These are phyloP conservation scores for Planococcus citri DNA, from an alignment of 1,140 invertebrate species.

Conservation along the genomic window DNA sequence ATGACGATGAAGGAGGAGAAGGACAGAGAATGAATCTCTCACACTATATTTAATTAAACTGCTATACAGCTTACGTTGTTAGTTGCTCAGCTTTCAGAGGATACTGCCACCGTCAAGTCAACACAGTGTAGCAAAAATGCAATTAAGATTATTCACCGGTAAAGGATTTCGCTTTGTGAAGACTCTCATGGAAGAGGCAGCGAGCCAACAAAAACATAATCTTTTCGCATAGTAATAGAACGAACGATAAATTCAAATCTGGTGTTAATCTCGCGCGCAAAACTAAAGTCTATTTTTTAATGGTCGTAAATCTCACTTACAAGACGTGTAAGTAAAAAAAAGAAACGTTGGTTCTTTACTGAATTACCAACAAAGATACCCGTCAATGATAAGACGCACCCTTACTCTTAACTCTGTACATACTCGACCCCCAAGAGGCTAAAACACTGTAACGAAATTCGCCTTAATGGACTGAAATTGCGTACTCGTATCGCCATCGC, in stretches of 20 bases:
- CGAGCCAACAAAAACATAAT: slow-evolving; percentile 1
- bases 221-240: background rate
- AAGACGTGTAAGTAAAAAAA: background rate
- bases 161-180: background rate
- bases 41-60: background rate
- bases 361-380: slow-evolving; percentile 1
- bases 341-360: background rate
- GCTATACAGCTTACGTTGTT: too few relatives aligned
- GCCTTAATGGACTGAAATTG: background rate
- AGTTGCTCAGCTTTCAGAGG: too few relatives aligned
- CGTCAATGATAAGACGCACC: background rate
- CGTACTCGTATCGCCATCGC: background rate
- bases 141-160: background rate
- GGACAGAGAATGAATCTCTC: too few relatives aligned
- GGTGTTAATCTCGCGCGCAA: background rate
- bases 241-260: slow-evolving; percentile 3
- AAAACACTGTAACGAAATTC: background rate
- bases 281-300: slow-evolving; percentile 8
- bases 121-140: background rate
- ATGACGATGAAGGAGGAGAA: too few relatives aligned
- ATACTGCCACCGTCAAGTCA: too few relatives aligned
- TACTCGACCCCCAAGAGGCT: background rate
- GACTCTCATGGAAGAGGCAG: too few relatives aligned
- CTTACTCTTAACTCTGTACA: too few relatives aligned
- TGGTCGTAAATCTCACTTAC: slow-evolving; percentile 6